phyloP scores from a whole-genome alignment of 1,140 invertebrate genomes.

The Bombus affinis region DNA sequence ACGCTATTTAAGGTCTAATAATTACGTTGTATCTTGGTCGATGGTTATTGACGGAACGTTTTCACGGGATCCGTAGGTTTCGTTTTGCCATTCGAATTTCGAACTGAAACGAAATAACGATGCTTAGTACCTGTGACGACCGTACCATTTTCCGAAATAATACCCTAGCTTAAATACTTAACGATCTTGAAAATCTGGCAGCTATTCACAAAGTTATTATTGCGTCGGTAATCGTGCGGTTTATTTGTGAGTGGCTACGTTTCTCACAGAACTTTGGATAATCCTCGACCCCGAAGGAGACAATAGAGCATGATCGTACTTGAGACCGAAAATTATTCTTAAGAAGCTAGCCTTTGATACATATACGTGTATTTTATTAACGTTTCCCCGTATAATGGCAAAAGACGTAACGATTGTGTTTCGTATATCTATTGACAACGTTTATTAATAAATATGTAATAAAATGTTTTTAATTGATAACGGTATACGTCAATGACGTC shows the following conservation, averaged over 20 bases:
- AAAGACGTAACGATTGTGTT: background rate
- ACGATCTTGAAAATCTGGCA: slow-evolving; percentile 32
- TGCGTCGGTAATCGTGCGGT: slow-evolving; percentile 4
- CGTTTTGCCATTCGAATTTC: background rate
- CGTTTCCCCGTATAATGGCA: too few species aligned
- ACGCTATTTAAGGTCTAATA: background rate
- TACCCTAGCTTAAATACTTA: background rate
- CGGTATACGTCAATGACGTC: too few species aligned
- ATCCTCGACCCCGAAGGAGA: background rate
- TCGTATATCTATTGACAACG: too few species aligned
- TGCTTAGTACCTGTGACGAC: too few species aligned
- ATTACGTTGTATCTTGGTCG: background rate
- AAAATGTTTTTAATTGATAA: background rate
- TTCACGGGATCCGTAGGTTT: background rate
- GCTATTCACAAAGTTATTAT: slow-evolving; percentile 33
- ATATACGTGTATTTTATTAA: too few species aligned
- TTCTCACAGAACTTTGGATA: background rate
- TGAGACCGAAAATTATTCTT: background rate
- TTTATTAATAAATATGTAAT: background rate
- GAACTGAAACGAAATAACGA: background rate
- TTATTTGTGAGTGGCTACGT: background rate
- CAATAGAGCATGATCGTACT: too few species aligned
- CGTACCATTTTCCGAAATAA: slow-evolving; percentile 20
- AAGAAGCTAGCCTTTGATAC: too few species aligned
- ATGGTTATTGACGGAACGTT: background rate